These are phyloP conservation scores for Melanotaenia parkinsoni DNA, from an alignment of 2,797 vertebrate genomes.

Conservation along the genomic window DNA sequence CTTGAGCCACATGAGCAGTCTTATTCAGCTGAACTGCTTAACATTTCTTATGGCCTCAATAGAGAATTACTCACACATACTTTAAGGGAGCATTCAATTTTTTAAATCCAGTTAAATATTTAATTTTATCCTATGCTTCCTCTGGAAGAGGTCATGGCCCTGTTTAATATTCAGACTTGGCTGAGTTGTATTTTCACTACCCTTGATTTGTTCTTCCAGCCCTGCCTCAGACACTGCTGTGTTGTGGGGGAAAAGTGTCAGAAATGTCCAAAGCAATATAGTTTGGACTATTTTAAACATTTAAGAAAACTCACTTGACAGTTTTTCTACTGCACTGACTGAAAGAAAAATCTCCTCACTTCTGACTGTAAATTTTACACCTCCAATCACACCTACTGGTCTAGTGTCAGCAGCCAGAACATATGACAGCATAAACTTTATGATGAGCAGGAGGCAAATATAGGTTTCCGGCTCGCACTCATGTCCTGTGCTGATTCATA, in stretches of 20 bases:
- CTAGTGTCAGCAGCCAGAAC: slow-evolving; percentile 42
- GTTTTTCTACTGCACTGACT: slow-evolving; percentile 13
- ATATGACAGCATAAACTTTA: slow-evolving; percentile 58
- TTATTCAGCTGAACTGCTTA: background rate
- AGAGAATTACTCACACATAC: slow-evolving; percentile 29
- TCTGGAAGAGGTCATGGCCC: slow-evolving; percentile 29
- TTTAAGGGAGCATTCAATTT: slow-evolving; percentile 46
- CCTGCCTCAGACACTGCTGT: slow-evolving; percentile 27
- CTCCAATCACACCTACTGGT: slow-evolving; percentile 31
- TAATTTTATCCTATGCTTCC: slow-evolving; percentile 45
- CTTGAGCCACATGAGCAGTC: background rate
- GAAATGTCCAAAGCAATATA: slow-evolving; percentile 37
- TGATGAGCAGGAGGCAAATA: slow-evolving; percentile 52
- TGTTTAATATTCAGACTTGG: slow-evolving; percentile 48
- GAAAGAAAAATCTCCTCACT: background rate
- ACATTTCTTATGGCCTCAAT: slow-evolving; percentile 12
- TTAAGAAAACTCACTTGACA: slow-evolving; percentile 23
- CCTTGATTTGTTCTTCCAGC: slow-evolving; percentile 59
- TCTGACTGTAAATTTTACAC: slow-evolving; percentile 27
- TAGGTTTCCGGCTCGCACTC: slow-evolving; percentile 44
- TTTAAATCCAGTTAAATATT: slow-evolving; percentile 61
- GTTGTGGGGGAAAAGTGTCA: slow-evolving; percentile 38
- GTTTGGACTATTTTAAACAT: slow-evolving; percentile 9
- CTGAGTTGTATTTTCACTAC: slow-evolving; percentile 51
- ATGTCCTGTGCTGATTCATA: slow-evolving; percentile 65